phyloP scores from a whole-genome alignment of 1,140 invertebrate species.

The Aphis craccivora region DNA sequence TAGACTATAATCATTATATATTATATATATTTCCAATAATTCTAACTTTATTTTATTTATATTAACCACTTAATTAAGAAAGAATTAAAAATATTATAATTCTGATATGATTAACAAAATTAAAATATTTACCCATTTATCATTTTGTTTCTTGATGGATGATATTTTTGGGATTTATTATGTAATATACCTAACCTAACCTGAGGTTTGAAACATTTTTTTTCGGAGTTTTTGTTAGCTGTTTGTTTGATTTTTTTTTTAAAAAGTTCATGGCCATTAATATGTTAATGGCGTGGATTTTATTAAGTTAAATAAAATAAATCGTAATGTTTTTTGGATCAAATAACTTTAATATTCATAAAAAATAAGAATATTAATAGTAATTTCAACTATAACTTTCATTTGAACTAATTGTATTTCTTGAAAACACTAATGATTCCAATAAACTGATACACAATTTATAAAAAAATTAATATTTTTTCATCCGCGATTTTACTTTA shows the following conservation, averaged over 20 bases:
- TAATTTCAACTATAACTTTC: not conserved
- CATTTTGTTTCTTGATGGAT: conserved; percentile 21
- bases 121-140: conserved; percentile 17
- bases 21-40: not conserved
- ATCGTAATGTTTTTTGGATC: not conserved
- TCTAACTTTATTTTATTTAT: not conserved
- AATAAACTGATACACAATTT: too few species aligned
- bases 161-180: conserved; percentile 19
- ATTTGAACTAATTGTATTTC: not conserved
- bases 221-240: not conserved
- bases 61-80: not conserved
- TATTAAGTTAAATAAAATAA: conserved; percentile 8
- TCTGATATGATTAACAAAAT: not conserved
- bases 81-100: not conserved
- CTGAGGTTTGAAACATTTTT: conserved; percentile 22
- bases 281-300: not conserved
- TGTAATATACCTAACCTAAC: conserved; percentile 40
- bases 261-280: conserved; percentile 36
- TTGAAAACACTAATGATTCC: not conserved
- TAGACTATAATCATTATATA: not conserved
- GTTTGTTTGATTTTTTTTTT: not conserved
- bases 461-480: too few species aligned
- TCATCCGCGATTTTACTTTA: too few species aligned
- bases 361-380: not conserved
- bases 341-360: not conserved